Evolutionary conservation across 2,888 invertebrate genomes (phyloP).

Genomic region (Trisateles emortualis): DNA sequence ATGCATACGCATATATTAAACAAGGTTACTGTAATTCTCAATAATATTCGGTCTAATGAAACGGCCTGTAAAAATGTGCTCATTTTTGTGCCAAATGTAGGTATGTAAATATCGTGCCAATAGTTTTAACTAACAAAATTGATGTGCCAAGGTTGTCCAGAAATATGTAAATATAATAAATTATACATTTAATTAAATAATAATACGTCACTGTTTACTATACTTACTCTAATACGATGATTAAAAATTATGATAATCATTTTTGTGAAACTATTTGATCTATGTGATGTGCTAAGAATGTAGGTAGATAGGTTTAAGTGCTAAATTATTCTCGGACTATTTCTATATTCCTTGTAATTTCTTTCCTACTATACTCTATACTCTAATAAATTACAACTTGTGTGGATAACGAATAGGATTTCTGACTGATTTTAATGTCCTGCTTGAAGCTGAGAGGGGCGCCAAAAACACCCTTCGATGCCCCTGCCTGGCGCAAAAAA

Average conservation of each 20-base stretch:
- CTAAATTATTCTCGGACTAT: conserved; percentile 1
- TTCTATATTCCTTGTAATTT: neutral
- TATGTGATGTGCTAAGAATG: conserved; percentile 13
- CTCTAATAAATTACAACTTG: too few relatives aligned
- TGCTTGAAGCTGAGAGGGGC: too few relatives aligned
- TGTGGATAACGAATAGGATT: neutral
- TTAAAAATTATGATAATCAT: conserved; percentile 10
- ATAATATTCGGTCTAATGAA: conserved; percentile 50
- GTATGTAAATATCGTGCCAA: conserved; percentile 33
- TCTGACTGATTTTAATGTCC: too few relatives aligned
- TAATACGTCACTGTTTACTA: conserved; percentile 24
- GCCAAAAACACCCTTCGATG: too few relatives aligned
- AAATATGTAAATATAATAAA: conserved; percentile 44
- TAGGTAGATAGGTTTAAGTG: too few relatives aligned
- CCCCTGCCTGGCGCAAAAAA: too few relatives aligned
- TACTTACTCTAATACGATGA: conserved; percentile 7
- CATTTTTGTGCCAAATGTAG: conserved; percentile 58
- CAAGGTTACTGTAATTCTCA: neutral
- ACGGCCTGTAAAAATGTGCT: conserved; percentile 49
- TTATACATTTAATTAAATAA: conserved; percentile 12
- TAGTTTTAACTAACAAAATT: conserved; percentile 47
- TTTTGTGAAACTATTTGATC: conserved; percentile 26
- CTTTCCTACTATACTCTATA: too few relatives aligned
- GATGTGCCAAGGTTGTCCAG: conserved; percentile 59
- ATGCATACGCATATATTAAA: neutral